A percentile compares a stretch with the other conserved stretches of the same genome.
Conservation (phyloP, 2,113 vertebrate species). For the Gavia stellata region DNA sequence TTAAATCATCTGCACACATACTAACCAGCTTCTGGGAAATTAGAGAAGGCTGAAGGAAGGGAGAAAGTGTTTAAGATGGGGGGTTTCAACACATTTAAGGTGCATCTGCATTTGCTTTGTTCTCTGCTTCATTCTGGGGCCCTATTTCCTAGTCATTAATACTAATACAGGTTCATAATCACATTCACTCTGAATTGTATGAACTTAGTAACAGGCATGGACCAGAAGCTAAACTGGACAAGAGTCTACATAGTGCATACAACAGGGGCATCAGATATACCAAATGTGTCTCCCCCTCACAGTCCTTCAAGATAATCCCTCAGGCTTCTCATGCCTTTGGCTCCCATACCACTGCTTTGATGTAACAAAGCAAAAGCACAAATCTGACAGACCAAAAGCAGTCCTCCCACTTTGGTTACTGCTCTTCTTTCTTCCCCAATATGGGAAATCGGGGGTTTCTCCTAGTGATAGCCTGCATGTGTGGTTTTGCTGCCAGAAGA, state of each 20-base stretch:
- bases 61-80: not conserved
- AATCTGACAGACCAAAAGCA: not conserved
- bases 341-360: not conserved
- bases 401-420: not conserved
- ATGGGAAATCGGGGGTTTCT: not conserved
- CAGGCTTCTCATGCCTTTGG: not conserved
- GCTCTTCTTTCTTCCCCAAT: not conserved
- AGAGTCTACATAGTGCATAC: not conserved
- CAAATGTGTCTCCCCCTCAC: fast-evolving
- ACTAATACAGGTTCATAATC: not conserved
- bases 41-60: not conserved
- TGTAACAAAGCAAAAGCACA: not conserved
- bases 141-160: not conserved
- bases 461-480: fast-evolving
- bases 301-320: not conserved
- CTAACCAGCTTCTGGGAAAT: not conserved
- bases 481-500: not conserved
- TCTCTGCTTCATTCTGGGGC: not conserved
- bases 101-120: not conserved
- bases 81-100: not conserved
- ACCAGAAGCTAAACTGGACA: not conserved
- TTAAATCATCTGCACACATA: not conserved
- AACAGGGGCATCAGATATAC: not conserved
- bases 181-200: not conserved
- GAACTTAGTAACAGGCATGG: not conserved